phyloP scores from a whole-genome alignment of 2,888 invertebrate species.

The Clivina fossor region DNA sequence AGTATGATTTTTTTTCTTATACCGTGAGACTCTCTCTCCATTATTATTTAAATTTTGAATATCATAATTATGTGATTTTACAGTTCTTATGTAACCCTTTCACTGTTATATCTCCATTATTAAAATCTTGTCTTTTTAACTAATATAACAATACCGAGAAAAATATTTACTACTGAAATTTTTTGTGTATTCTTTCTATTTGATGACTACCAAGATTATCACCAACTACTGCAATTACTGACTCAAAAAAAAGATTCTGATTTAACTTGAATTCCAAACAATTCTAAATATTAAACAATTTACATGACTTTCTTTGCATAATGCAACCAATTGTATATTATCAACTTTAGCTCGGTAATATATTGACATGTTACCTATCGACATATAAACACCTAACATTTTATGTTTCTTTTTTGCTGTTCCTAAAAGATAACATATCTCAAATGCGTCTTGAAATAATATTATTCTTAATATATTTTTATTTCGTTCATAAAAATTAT shows the following conservation, averaged over 20 bases:
- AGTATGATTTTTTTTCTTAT: constrained; percentile 34
- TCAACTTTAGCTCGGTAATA: constrained; percentile 5
- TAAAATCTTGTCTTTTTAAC: constrained; percentile 5
- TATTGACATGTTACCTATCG: constrained; percentile 4
- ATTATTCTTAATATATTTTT: constrained; percentile 34
- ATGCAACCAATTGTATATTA: constrained; percentile 12
- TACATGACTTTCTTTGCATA: constrained; percentile 11
- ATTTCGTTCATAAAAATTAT: constrained; percentile 24
- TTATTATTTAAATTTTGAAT: neutral
- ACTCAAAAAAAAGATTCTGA: constrained; percentile 36
- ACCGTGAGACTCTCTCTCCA: constrained; percentile 28
- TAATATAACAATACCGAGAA: constrained; percentile 41
- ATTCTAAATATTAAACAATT: constrained; percentile 37
- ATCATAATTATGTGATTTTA: constrained; percentile 11
- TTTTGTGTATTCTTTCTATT: constrained; percentile 44
- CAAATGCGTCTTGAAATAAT: constrained; percentile 42
- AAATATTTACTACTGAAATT: constrained; percentile 40
- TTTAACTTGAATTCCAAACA: constrained; percentile 38
- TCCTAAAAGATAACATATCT: constrained; percentile 42
- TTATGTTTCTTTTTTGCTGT: constrained; percentile 9
- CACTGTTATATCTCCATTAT: neutral
- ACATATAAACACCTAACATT: constrained; percentile 31
- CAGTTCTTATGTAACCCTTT: constrained; percentile 4
- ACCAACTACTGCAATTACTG: constrained; percentile 37
- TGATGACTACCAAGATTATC: constrained; percentile 43